Percentiles rank a stretch among this genome's conserved stretches.
Evolutionary conservation across 2,113 vertebrate genomes (phyloP).

Genomic region (Sciurus niger): DNA sequence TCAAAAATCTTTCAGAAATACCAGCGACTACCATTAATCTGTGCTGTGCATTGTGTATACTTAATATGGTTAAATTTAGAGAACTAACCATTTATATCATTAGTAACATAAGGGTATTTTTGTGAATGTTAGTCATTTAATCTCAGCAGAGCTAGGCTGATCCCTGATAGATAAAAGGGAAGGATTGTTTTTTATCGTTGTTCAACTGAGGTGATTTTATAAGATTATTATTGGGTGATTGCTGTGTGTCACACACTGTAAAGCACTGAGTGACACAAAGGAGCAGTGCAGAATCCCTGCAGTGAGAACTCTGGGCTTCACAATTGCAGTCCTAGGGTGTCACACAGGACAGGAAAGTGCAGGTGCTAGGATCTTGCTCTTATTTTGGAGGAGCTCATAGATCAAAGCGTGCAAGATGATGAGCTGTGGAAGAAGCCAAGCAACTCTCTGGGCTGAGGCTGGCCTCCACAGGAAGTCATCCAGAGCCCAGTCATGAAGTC

Average conservation of each 20-base stretch:
- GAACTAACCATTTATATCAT: neutral
- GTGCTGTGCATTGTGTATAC: too few relatives aligned
- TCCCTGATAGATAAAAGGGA: neutral
- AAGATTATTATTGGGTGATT: neutral
- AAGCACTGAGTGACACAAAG: neutral
- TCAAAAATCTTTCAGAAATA: neutral
- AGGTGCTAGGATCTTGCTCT: rapidly evolving
- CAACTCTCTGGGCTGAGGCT: neutral
- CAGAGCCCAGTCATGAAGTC: neutral
- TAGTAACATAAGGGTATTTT: neutral
- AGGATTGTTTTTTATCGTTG: neutral
- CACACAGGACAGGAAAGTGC: neutral
- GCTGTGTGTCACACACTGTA: neutral
- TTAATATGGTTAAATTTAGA: neutral
- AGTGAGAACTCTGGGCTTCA: too few relatives aligned
- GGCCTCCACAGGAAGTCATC: neutral
- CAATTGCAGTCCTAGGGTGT: neutral
- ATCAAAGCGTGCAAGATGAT: rapidly evolving
- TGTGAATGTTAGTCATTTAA: neutral
- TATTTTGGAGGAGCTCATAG: neutral
- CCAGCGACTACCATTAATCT: neutral
- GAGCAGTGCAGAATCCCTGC: neutral
- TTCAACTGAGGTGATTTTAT: neutral
- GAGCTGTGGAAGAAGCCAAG: neutral
- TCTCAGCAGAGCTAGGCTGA: conserved; percentile 5